Evolutionary conservation across 1,140 invertebrate genomes (phyloP), one percentile per base, ranked within the genome.

Genomic region (Dreissena polymorpha): DNA sequence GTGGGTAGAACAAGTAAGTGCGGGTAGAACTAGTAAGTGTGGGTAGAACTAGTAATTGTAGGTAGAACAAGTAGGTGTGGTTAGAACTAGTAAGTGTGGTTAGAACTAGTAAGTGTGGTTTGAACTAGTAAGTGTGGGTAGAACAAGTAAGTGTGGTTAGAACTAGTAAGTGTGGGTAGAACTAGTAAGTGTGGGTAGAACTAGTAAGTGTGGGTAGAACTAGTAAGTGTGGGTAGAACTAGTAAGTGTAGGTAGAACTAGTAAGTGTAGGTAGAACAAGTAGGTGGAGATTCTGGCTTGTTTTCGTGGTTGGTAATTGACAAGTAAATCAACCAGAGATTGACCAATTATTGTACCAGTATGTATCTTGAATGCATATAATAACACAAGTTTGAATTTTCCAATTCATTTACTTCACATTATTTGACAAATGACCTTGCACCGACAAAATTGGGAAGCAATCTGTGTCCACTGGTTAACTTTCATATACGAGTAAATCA

Each of bases 251-350:
- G 92, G 92, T 49, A 84, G 92, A 83, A 86, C 85, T 57, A 84
- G 92, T 93, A 85, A 89, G 88, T n/a, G 91, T 90, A 63, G 92
- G 92, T 49, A 84, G 92, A 83, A 86, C 85, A 57, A 84, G 92
- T 93, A 85, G 88, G 88, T 39, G 39, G 39, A 39, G 39, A 39
- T 39, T 10, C 51, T 21, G n/a, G 39, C 25, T n/a, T 18, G 49
- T 18, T 23, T 14, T 18, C 23, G n/a, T 81, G 49, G 21, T 65
- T 21, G 27, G 27, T 65, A 14, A 18, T 23, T 27, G 12, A 65
- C 21, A 10, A 65, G 18, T 65, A 21, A 7, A 65, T 25, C 60
- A n/a, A 63, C 60, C 60, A 25, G 10, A 3, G 18, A n/a, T n/a
- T 63, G 23, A 63, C 60, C 60, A 25, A 63, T 25, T 2, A n/a